Evolutionary conservation across 37 sponge, comb jelly and placozoan genomes (phyloP).

Genomic region (Spongilla lacustris): DNA sequence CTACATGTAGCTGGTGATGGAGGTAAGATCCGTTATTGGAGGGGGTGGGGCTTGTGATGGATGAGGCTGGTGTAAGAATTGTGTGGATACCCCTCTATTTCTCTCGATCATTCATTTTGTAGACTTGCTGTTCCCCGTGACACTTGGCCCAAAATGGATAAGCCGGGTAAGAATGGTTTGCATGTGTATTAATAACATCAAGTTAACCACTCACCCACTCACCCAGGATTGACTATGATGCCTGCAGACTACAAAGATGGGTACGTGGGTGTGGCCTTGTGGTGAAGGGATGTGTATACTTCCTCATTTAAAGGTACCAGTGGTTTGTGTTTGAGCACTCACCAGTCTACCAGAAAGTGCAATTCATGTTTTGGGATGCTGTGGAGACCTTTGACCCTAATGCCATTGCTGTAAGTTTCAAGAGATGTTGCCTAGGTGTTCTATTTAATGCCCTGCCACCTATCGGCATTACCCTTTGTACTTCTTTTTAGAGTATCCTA

Average conservation of each 20-base stretch:
- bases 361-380: constrained; percentile 78
- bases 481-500: not conserved
- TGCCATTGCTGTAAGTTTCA: constrained; percentile 76
- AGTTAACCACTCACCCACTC: too few relatives aligned
- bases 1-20: too few relatives aligned
- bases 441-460: not conserved
- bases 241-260: constrained; percentile 66
- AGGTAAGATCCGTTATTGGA: not conserved
- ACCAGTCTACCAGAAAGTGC: constrained; percentile 77
- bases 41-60: not conserved
- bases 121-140: constrained; percentile 75
- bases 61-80: not conserved
- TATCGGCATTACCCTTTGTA: not conserved
- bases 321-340: constrained; percentile 84
- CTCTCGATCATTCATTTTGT: not conserved
- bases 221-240: constrained; percentile 73
- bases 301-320: constrained; percentile 34
- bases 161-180: constrained; percentile 45
- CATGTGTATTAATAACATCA: not conserved
- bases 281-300: not conserved
- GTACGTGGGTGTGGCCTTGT: constrained; percentile 29
- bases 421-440: not conserved
- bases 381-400: constrained; percentile 87
- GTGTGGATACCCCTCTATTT: not conserved
- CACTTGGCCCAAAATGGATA: constrained; percentile 84